Evolutionary conservation across 2,113 vertebrate genomes (phyloP), one percentile per base, ranked within the genome.

Genomic region (Meles meles): DNA sequence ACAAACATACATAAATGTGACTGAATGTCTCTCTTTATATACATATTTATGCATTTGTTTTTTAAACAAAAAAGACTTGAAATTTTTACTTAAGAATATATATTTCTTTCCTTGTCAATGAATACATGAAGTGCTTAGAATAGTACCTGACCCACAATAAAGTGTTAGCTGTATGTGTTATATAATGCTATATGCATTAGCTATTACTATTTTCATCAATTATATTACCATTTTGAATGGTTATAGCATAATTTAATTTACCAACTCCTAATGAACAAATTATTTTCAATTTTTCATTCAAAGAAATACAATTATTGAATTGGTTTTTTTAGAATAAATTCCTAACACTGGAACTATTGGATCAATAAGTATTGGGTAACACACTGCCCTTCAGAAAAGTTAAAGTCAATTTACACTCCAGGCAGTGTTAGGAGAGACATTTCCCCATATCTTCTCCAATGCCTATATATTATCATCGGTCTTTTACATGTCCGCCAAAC

Each of bases 151-250:
- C 37, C 59, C 6, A 37, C 25, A 77, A 17, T 34, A 81, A 79
- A 92, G 15, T 17, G 27, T 61, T 57, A 92, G 21, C 21, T 79
- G 11, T 27, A 29, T 31, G 55, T 42, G 77, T 42, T 47, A 92
- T 52, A 34, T 87, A 37, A 90, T 34, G 42, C 44, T 49, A 25
- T 74, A 59, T 34, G 15, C 42, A 20, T 94, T 88, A 86, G 18
- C 27, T 59, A 13, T 44, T 88, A 82, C 74, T 89, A 80, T 18
- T 77, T 87, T 95, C 34, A 94, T n/a, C 44, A 95, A 77, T 55
- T 93, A 90, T 3, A 87, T 85, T 86, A 95, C n/a, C 11, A 82
- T 86, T 88, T 89, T 93, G 23, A 94, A 97, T 87, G 27, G 57
- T 55, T 84, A 44, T 57, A 81, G 72, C 7, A 34, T 57, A 88